Base-by-base conservation (phyloP, 2,797 vertebrate species). In the Microctenopoma lineatum region DNA sequence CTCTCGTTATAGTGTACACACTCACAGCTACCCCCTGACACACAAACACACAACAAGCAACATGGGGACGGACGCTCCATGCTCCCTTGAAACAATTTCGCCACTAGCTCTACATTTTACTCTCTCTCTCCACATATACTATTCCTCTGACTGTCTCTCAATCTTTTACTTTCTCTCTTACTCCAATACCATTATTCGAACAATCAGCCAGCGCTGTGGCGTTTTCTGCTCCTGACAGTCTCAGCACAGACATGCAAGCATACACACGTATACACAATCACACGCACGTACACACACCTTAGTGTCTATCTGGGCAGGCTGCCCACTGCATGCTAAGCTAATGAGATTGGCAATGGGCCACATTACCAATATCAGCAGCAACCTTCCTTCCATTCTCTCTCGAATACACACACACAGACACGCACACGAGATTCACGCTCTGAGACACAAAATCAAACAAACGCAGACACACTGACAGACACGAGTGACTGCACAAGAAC, bases 321-420 rank as follows among this genome's bases (percentile, higher is more conserved):
- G 88, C 90, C 90, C 87, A 83, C 62, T 87, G 86, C 89, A 91
- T 88, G 89, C 90, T 92, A 91, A 91, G 85, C 84, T 92, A 92
- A 92, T 92, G 87, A 92, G 87, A 92, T 87, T 91, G 91, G 91
- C 89, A 58, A 50, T 26, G 46, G 26, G 81, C 90, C 91, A 91
- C 75, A 11, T 70, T 86, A 83, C 84, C 86, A 88, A 91, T 90
- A 89, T 89, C 87, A 79, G 83, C 72, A 6, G 80, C 80, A 89
- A 81, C 84, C 85, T 84, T 80, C 70, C 69, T 77, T 81, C 70
- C 59, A 61, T 81, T 81, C 52, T 72, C 64, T 66, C 61, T 66
- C 25, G 51, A 70, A 69, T 21, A 34, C 54, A 47, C 55, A 52
- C 45, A 75, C 70, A 52, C 66, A 36, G 13, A 16, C 36, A 54